Conservation (phyloP, 2,113 vertebrate genomes). For the Brachypodius melanocephalos region DNA sequence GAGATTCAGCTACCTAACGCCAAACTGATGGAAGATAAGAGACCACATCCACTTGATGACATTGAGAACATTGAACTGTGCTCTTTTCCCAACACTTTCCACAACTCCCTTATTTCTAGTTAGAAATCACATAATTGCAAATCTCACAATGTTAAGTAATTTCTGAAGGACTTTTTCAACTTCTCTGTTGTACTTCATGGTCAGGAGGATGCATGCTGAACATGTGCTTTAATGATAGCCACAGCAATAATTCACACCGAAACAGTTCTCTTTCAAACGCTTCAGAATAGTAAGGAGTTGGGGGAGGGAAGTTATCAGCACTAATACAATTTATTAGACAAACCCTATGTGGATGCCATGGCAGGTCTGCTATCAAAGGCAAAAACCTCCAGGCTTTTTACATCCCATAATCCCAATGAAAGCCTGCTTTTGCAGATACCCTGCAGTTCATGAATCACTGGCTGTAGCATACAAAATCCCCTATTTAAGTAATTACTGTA, state of each 20-base stretch:
- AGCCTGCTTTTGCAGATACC: slow-evolving; percentile 70
- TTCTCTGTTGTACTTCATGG: neutral
- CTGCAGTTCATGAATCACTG: slow-evolving; percentile 70
- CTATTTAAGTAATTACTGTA: slow-evolving; percentile 71
- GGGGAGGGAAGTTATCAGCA: slow-evolving; percentile 43
- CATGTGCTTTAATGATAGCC: neutral
- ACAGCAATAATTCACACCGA: neutral
- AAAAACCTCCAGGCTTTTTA: slow-evolving; percentile 67
- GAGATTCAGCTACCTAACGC: neutral
- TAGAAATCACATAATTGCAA: neutral
- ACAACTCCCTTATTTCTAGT: neutral
- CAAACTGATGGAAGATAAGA: neutral
- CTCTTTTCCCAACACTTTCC: neutral
- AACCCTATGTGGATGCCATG: slow-evolving; percentile 53
- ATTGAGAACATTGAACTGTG: neutral
- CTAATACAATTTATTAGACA: slow-evolving; percentile 65
- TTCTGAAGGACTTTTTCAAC: neutral
- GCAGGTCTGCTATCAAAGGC: slow-evolving; percentile 67
- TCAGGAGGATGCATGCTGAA: neutral
- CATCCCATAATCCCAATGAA: slow-evolving; percentile 71
- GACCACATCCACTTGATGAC: neutral
- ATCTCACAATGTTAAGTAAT: neutral
- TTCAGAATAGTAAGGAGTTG: slow-evolving; percentile 11
- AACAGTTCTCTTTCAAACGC: slow-evolving; percentile 36
- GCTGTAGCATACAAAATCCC: slow-evolving; percentile 69